These are phyloP conservation scores for Trachythela sp. DNA, from an alignment of 64 coral and sea anemone species.

Conservation along the genomic window DNA sequence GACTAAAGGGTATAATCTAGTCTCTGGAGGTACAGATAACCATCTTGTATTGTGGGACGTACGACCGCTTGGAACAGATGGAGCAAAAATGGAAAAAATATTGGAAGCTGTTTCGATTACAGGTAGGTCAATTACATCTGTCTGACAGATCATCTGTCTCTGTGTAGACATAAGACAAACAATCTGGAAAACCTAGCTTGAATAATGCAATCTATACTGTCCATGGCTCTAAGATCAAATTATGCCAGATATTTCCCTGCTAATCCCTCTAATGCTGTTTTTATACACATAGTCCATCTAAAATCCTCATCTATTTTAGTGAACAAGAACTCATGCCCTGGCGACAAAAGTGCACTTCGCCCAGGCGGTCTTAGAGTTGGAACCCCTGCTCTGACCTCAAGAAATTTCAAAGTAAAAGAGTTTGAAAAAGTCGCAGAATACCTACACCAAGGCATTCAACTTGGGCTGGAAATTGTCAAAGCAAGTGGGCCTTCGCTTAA, in stretches of 20 bases:
- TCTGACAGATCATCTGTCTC: neutral
- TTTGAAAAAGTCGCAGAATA: constrained; percentile 90
- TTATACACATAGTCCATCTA: no score
- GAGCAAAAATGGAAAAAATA: constrained; percentile 82
- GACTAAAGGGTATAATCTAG: constrained; percentile 66
- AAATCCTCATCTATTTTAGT: constrained; percentile 51
- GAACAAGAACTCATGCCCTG: constrained; percentile 96
- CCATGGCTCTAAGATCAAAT: no score
- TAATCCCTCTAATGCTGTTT: no score
- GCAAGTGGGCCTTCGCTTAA: constrained; percentile 68
- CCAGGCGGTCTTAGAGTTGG: constrained; percentile 90
- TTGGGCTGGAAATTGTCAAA: constrained; percentile 84
- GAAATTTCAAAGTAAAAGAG: constrained; percentile 67
- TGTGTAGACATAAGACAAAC: neutral
- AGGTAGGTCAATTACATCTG: constrained; percentile 31
- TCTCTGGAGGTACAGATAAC: constrained; percentile 86
- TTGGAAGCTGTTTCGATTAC: constrained; percentile 86
- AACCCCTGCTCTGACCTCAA: constrained; percentile 81
- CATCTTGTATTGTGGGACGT: constrained; percentile 86
- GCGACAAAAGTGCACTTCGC: constrained; percentile 90
- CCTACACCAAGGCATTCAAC: constrained; percentile 73
- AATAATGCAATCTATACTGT: no score
- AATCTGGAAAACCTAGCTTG: neutral
- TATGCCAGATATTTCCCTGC: no score
- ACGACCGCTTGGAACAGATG: constrained; percentile 74